These are phyloP conservation scores for Microcebus lehilahytsara DNA, from an alignment of 2,113 vertebrate genomes.

Conservation along the genomic window DNA sequence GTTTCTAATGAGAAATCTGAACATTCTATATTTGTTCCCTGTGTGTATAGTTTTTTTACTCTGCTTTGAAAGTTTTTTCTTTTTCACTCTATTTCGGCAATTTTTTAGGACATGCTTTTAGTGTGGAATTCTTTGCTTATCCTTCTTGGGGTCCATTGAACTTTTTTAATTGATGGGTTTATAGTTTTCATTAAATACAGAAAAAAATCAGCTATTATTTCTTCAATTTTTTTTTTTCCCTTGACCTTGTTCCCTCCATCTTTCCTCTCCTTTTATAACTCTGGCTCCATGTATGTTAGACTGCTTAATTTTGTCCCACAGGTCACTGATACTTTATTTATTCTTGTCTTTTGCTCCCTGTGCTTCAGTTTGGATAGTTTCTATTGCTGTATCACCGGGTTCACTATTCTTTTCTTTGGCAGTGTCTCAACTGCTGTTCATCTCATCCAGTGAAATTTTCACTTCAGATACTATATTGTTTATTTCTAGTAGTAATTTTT, in stretches of 20 bases:
- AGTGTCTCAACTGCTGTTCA: not conserved
- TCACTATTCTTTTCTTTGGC: not conserved
- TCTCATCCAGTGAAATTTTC: not conserved
- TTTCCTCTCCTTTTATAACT: not conserved
- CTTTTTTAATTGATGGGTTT: not conserved
- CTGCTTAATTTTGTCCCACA: not conserved
- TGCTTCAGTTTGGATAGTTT: not conserved
- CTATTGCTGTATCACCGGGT: not conserved
- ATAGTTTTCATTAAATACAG: not conserved
- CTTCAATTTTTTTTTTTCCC: not conserved
- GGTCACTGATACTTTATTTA: not conserved
- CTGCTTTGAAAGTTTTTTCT: not conserved
- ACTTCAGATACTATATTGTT: not conserved
- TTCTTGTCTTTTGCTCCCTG: not conserved
- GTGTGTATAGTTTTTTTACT: not conserved
- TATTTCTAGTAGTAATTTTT: not conserved
- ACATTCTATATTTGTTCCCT: not conserved
- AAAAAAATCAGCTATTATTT: not conserved
- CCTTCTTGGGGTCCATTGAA: not conserved
- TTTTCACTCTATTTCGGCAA: conserved; percentile 5
- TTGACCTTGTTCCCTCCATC: not conserved
- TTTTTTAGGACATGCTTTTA: not conserved
- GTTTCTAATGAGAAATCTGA: not conserved
- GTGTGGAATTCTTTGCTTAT: not conserved
- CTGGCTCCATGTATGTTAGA: not conserved